Evolutionary conservation across 2,797 vertebrate species (phyloP), one percentile per base, ranked within the genome.

Genomic region (Furcifer pardalis): DNA sequence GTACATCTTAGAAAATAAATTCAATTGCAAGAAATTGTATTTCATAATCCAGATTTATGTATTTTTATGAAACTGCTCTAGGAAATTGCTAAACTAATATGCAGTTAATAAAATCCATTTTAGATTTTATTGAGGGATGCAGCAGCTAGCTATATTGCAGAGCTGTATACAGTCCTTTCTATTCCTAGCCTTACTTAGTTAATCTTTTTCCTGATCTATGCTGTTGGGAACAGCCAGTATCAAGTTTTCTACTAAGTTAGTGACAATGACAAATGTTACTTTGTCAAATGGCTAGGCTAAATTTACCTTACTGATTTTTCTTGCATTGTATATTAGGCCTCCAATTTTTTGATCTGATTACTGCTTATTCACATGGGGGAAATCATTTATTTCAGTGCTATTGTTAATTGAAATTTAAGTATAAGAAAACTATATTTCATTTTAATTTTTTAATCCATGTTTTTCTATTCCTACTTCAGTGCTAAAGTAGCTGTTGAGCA

Each of bases 191-290:
- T 72, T 89, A 75, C 91, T 76, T 68, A 83, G 0, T 19, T 90
- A 80, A 73, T 81, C 62, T 88, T 93, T n/a, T 17, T 79, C 62
- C 73, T 90, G 60, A 86, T 7, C 81, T 79, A 2, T 71, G 42
- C 60, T 82, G 59, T 8, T 81, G 75, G 75, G 62, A 71, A 72
- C 59, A 79, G 40, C 83, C 77, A 82, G 8, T 46, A 8, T 44
- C 2, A 63, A 15, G 7, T 88, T 90, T 91, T 79, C 40, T 49
- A 10, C 17, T 84, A 52, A 13, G 86, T 91, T 92, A 88, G 68
- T 90, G 79, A 86, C 73, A 86, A 59, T 86, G 49, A 23, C 44
- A 72, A 89, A 77, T 79, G 77, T 86, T 91, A 81, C 79, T 71
- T 90, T 91, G 85, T 72, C 42, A 89, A 85, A 84, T 77, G 68